These are phyloP conservation scores for Pemphredon lugubris DNA, from an alignment of 2,888 invertebrate genomes.

Conservation along the genomic window DNA sequence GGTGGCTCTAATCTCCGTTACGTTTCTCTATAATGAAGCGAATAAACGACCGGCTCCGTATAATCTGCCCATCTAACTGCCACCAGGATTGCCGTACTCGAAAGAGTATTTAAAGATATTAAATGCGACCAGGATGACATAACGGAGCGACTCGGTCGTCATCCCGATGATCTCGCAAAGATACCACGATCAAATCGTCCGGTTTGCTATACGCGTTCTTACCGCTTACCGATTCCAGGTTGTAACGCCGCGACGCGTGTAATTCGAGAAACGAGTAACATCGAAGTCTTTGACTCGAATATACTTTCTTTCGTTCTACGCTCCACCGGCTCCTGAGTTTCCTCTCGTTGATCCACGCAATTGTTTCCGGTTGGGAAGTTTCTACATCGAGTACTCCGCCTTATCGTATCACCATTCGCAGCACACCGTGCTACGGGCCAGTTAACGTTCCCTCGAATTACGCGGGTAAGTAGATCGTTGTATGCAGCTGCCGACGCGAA, in stretches of 20 bases:
- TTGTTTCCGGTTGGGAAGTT: conserved; percentile 9
- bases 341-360: background rate
- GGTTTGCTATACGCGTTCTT: conserved; percentile 13
- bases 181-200: conserved; percentile 22
- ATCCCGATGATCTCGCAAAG: conserved; percentile 19
- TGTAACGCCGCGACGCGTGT: background rate
- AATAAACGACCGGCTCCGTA: conserved; percentile 9
- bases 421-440: conserved; percentile 37
- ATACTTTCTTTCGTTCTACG: too few relatives aligned
- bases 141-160: conserved; percentile 20
- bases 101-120: conserved; percentile 17
- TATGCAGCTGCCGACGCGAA: conserved; percentile 50
- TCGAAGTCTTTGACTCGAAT: background rate
- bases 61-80: conserved; percentile 16
- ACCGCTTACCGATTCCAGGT: background rate
- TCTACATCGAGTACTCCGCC: background rate
- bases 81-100: conserved; percentile 22
- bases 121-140: conserved; percentile 9
- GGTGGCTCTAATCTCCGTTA: conserved; percentile 33
- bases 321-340: too few relatives aligned
- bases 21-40: conserved; percentile 25
- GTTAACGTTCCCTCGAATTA: conserved; percentile 49
- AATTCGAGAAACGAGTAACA: conserved; percentile 21
- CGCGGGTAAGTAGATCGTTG: conserved; percentile 24
- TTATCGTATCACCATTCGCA: conserved; percentile 21